Conservation (phyloP, 2,113 vertebrate species). For the Cephalopholis sonnerati region DNA sequence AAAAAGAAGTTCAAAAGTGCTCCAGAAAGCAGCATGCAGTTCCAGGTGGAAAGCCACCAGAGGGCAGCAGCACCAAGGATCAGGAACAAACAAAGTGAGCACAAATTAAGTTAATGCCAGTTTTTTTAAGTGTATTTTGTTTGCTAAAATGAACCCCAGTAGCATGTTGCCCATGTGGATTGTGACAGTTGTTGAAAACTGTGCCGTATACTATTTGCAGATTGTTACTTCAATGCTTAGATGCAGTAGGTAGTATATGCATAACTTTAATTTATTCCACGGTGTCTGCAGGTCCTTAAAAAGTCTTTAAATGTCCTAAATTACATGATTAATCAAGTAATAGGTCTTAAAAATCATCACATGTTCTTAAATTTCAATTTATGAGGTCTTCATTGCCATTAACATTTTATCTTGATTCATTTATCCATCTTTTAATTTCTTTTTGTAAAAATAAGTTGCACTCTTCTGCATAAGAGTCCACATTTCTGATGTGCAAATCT, state of each 20-base stretch:
- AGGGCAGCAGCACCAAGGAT: slow-evolving; percentile 67
- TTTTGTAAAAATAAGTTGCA: too few relatives aligned
- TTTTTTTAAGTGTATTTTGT: neutral
- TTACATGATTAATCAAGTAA: too few relatives aligned
- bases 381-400: too few relatives aligned
- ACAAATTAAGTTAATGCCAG: neutral
- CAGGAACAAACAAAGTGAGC: slow-evolving; percentile 50
- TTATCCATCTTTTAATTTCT: too few relatives aligned
- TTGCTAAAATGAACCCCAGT: neutral
- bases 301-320: too few relatives aligned
- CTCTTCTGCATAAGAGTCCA: too few relatives aligned
- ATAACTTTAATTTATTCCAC: neutral
- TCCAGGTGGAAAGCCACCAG: slow-evolving; percentile 57
- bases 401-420: too few relatives aligned
- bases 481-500: too few relatives aligned
- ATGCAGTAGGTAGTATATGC: neutral
- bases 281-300: too few relatives aligned
- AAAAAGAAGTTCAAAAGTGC: slow-evolving; percentile 15
- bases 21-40: slow-evolving; percentile 38
- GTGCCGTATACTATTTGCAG: neutral
- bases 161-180: neutral
- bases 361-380: too few relatives aligned
- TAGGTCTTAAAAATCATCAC: too few relatives aligned
- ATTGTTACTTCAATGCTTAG: neutral
- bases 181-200: neutral